Base-by-base conservation (phyloP, 1,140 invertebrate species). In the Trichonephila clavipes region DNA sequence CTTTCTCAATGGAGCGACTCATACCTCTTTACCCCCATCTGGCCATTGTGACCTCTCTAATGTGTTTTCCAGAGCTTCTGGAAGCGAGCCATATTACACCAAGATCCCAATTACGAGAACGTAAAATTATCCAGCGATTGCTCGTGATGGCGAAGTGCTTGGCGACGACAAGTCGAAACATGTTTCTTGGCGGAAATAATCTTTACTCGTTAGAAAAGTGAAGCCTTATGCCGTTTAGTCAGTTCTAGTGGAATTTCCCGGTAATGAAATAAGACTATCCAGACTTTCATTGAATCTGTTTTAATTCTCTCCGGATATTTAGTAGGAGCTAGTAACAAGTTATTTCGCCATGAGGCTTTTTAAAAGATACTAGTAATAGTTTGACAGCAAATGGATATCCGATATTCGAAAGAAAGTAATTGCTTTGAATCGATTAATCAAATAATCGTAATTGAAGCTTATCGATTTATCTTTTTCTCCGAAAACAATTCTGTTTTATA, bases 151-250 rank as follows among this genome's bases (percentile, higher is more conserved):
- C 66, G 16, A 69, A 69, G n/a, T 24, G 24, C 66, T 69, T 69
- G 66, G 66, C 66, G 66, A 69, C 66, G 66, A 69, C 66, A 69
- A 69, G 64, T 14, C 66, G n/a, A 69, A 69, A 69, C 66, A 69
- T 24, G 21, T 24, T 69, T 69, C 21, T 69, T n/a, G 66, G 66
- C 66, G 24, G 66, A 69, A 69, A 69, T 69, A 69, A 69, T 69
- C 66, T 8, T n/a, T 24, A 69, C 64, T 66, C n/a, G n/a, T 66
- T 66, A n/a, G 64, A 66, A n/a, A 24, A n/a, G 10, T n/a, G n/a
- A 69, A n/a, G 1, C 14, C 66, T 69, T n/a, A 28, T 14, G 66
- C 14, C 14, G n/a, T 12, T 69, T 69, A 12, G 10, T 24, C 10
- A 3, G 10, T 24, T 28, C 24, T n/a, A 24, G n/a, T 5, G n/a